Percentiles rank a stretch among this genome's conserved stretches.
These are phyloP conservation scores for Crotalus helleri DNA, from an alignment of 2,113 vertebrate genomes.

Conservation along the genomic window DNA sequence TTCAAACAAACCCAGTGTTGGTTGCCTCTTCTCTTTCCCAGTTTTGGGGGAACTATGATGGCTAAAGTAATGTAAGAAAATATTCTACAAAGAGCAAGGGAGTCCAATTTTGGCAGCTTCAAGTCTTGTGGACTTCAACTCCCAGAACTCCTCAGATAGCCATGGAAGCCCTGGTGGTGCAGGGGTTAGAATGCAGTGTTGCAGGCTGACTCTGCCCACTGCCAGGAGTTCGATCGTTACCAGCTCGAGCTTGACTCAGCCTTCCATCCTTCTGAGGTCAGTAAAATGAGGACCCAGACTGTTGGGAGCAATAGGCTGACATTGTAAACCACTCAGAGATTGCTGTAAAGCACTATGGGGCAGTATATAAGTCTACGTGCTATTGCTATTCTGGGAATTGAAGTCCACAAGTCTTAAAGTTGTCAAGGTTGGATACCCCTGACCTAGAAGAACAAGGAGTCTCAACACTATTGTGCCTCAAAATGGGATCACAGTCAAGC, in stretches of 20 bases:
- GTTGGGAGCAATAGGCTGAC: neutral
- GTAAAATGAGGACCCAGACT: neutral
- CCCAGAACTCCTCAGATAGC: neutral
- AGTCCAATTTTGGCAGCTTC: no score
- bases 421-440: neutral
- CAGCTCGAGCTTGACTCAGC: neutral
- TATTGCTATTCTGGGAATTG: neutral
- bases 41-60: neutral
- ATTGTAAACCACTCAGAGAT: neutral
- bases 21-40: neutral
- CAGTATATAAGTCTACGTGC: neutral
- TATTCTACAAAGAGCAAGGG: neutral
- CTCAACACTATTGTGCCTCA: neutral
- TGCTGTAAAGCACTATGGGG: neutral
- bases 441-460: neutral
- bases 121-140: neutral
- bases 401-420: neutral
- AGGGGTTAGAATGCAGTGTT: neutral
- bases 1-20: neutral
- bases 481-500: neutral
- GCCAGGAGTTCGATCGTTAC: neutral
- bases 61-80: neutral
- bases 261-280: neutral
- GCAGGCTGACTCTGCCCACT: neutral
- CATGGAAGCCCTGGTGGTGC: no score